These are phyloP conservation scores for Cettia cetti DNA, from an alignment of 2,113 vertebrate species.

Conservation along the genomic window DNA sequence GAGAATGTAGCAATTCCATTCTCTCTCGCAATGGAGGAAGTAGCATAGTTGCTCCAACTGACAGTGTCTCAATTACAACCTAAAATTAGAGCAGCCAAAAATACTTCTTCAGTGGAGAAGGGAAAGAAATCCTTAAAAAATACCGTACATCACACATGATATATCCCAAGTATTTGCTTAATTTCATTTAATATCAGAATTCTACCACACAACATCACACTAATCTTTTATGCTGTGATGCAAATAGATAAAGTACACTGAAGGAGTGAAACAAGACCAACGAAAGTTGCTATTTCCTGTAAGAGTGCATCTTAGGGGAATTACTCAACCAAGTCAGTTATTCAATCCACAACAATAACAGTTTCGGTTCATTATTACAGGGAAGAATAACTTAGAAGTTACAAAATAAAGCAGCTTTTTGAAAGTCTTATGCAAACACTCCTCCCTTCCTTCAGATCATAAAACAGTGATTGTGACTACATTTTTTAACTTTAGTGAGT, in stretches of 20 bases:
- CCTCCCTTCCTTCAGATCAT: not conserved
- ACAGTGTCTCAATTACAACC: slow-evolving; percentile 97
- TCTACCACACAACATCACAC: not conserved
- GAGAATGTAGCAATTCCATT: slow-evolving; percentile 95
- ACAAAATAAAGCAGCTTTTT: not conserved
- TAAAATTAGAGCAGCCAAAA: slow-evolving; percentile 61
- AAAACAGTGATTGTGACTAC: not conserved
- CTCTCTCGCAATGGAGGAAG: slow-evolving; percentile 93
- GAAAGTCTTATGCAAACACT: not conserved
- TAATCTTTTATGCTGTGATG: not conserved
- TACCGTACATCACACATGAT: not conserved
- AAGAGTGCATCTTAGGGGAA: not conserved
- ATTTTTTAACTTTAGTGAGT: not conserved
- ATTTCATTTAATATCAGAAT: not conserved
- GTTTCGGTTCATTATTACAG: not conserved
- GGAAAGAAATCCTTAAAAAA: not conserved
- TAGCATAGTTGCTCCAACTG: slow-evolving; percentile 97
- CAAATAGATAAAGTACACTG: rapidly evolving
- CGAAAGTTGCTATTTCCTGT: not conserved
- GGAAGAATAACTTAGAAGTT: not conserved
- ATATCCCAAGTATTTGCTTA: not conserved
- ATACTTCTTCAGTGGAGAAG: not conserved
- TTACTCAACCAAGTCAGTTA: not conserved
- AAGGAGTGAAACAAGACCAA: not conserved
- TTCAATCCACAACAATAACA: not conserved